A percentile compares a stretch with the other conserved stretches of the same genome.
Evolutionary conservation across 2,797 vertebrate genomes (phyloP).

Genomic region (Paedocypris micromegethes): DNA sequence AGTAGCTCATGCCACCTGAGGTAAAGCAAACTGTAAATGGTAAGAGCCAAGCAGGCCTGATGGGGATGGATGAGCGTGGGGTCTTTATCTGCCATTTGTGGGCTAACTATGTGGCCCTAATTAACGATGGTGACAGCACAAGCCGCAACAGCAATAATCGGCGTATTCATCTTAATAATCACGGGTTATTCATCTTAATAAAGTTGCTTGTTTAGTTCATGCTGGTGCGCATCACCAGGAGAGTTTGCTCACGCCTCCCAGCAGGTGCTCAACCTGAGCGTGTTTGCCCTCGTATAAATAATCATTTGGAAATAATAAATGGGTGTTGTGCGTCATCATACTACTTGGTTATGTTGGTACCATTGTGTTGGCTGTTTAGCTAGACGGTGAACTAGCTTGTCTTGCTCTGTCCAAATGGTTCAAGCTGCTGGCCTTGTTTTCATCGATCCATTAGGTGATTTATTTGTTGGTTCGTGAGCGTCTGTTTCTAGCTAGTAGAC

Average conservation of each 20-base stretch:
- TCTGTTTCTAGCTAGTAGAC: too few species aligned
- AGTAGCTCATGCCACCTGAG: too few species aligned
- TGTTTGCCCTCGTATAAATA: conserved; percentile 17
- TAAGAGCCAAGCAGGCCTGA: conserved; percentile 11
- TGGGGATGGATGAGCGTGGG: conserved; percentile 49
- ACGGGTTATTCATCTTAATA: conserved; percentile 66
- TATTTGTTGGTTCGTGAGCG: too few species aligned
- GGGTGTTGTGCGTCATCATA: conserved; percentile 5
- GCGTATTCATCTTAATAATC: conserved; percentile 72
- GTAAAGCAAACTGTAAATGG: not conserved
- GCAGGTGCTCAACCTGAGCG: conserved; percentile 14
- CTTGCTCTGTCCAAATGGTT: too few species aligned
- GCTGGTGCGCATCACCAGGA: conserved; percentile 18
- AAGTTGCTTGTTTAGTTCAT: conserved; percentile 44
- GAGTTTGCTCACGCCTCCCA: conserved; percentile 1
- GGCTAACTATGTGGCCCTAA: conserved; percentile 48
- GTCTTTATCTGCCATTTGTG: conserved; percentile 51
- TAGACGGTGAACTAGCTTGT: too few species aligned
- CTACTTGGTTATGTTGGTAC: not conserved
- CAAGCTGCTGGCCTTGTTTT: too few species aligned
- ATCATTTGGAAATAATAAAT: conserved; percentile 11
- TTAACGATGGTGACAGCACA: conserved; percentile 34
- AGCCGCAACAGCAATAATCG: conserved; percentile 59
- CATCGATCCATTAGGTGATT: too few species aligned
- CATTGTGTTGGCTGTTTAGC: too few species aligned